A percentile compares a stretch with the other conserved stretches of the same genome.
Evolutionary conservation across 2,797 vertebrate species (phyloP).

Genomic region (Hypotaenidia philippensis): DNA sequence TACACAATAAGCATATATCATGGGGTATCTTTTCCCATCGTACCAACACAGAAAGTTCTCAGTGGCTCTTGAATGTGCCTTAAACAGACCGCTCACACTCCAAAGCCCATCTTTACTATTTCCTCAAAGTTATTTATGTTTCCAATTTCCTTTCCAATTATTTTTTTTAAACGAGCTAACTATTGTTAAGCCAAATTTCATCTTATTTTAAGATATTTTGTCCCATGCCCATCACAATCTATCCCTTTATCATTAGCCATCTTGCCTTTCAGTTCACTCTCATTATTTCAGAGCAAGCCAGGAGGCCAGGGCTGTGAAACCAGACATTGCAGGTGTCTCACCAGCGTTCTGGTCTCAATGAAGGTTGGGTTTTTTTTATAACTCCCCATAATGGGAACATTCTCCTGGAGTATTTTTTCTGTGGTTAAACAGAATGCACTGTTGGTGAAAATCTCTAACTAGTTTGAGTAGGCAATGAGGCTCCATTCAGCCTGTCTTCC

Average conservation of each 20-base stretch:
- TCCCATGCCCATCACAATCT: background rate
- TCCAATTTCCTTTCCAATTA: background rate
- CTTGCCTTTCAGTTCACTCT: background rate
- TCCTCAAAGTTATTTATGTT: background rate
- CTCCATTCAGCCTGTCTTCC: background rate
- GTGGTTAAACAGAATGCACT: background rate
- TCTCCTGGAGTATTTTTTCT: background rate
- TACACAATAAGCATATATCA: background rate
- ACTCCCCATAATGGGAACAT: background rate
- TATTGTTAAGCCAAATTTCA: background rate
- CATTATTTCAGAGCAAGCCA: background rate
- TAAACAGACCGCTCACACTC: background rate
- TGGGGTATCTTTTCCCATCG: background rate
- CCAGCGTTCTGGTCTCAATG: background rate
- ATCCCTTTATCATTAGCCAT: background rate
- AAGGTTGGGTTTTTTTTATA: background rate
- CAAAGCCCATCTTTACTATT: background rate
- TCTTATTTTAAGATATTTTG: background rate
- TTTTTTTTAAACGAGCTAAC: background rate
- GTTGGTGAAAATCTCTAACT: background rate
- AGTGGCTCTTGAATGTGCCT: background rate
- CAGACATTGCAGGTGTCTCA: background rate
- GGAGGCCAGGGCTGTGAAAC: background rate
- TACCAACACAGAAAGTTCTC: background rate
- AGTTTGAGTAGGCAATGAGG: background rate